Conservation (phyloP, 2,888 invertebrate genomes). For the Agonopterix arenella region DNA sequence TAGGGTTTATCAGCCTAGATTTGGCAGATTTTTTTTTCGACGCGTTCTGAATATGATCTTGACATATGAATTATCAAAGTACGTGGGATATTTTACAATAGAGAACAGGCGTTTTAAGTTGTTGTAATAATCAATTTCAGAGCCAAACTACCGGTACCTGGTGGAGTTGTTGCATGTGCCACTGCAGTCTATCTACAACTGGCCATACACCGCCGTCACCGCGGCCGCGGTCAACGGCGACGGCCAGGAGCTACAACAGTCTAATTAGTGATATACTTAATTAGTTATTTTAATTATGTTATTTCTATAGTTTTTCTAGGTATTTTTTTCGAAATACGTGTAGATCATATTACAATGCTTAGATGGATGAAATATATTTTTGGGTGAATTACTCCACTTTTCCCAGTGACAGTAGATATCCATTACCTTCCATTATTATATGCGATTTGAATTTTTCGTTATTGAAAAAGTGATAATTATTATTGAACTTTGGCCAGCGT, state of each 20-base stretch:
- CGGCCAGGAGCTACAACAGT: conserved; percentile 28
- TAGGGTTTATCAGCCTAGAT: neutral
- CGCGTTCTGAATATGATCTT: no score
- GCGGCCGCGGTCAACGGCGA: conserved; percentile 49
- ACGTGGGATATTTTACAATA: no score
- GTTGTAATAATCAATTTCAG: conserved; percentile 69
- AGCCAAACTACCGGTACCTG: conserved; percentile 88
- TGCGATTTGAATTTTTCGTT: no score
- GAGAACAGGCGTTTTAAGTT: neutral
- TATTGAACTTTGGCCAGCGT: no score
- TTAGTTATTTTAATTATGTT: neutral
- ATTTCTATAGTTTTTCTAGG: neutral
- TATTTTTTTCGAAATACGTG: no score
- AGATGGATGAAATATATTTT: no score
- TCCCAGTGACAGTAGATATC: no score
- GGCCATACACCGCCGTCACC: conserved; percentile 50
- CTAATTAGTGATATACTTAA: neutral
- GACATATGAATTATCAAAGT: no score
- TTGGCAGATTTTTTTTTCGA: neutral
- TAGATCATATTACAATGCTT: no score
- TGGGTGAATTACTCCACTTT: no score
- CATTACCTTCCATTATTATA: no score
- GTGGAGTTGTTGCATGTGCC: conserved; percentile 93
- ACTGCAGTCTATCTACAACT: conserved; percentile 87
- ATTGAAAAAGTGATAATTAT: no score